Evolutionary conservation across 2,888 invertebrate species (phyloP).

Genomic region (Gandaritis pyraliata): DNA sequence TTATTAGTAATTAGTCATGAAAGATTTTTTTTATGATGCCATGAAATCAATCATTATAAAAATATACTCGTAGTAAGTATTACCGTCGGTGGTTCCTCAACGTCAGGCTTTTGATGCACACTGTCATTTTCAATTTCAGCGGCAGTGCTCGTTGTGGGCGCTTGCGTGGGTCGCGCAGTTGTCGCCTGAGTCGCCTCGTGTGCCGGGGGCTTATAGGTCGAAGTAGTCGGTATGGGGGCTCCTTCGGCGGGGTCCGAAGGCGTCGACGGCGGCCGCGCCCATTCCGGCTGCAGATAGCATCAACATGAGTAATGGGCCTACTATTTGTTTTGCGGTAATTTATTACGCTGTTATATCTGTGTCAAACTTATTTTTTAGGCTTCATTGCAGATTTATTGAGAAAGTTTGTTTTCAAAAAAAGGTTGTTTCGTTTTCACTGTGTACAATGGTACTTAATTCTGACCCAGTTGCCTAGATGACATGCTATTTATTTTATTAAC

Average conservation of each 20-base stretch:
- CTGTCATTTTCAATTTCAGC: constrained; percentile 49
- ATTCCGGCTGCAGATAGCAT: constrained; percentile 87
- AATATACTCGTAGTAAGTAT: no score
- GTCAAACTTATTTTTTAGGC: constrained; percentile 43
- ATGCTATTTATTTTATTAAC: neutral
- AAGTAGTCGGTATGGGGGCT: constrained; percentile 59
- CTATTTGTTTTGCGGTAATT: constrained; percentile 53
- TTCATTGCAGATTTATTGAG: constrained; percentile 33
- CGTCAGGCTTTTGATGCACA: constrained; percentile 39
- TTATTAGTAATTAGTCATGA: no score
- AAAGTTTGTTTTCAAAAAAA: neutral
- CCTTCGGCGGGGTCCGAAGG: constrained; percentile 82
- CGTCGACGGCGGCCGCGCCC: constrained; percentile 92
- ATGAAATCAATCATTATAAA: no score
- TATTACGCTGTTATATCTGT: constrained; percentile 50
- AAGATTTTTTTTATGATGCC: no score
- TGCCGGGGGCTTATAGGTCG: constrained; percentile 54
- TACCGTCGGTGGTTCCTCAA: constrained; percentile 61
- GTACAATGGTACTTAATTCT: neutral
- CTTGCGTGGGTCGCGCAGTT: constrained; percentile 49
- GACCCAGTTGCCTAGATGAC: neutral
- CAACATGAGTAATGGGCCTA: constrained; percentile 54
- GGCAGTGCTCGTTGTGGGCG: constrained; percentile 25
- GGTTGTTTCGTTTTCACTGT: neutral
- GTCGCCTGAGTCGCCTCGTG: constrained; percentile 42